Conservation (phyloP, 2,113 vertebrate genomes). For the Psilopsiagon aymara region DNA sequence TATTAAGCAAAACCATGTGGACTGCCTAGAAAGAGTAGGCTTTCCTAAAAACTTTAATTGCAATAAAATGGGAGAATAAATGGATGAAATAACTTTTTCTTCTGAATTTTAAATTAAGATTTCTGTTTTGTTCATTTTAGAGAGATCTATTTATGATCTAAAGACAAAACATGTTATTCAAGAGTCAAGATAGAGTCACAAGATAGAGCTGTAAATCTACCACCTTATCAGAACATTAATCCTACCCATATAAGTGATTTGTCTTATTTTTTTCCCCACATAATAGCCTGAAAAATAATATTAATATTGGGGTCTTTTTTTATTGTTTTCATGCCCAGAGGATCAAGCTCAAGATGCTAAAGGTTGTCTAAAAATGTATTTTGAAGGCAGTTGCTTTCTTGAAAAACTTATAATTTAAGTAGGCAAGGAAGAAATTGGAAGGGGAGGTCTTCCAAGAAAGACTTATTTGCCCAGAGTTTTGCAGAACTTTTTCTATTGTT, state of each 20-base stretch:
- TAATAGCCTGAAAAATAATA: background rate
- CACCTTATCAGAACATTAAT: background rate
- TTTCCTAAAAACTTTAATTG: background rate
- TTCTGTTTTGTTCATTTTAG: background rate
- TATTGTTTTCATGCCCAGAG: background rate
- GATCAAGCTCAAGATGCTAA: background rate
- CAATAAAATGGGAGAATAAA: background rate
- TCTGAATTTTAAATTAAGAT: background rate
- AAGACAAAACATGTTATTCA: background rate
- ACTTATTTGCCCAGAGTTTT: background rate
- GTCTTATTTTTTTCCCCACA: background rate
- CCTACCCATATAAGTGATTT: background rate
- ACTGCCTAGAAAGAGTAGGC: background rate
- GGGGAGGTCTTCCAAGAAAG: background rate
- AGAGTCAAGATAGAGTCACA: background rate
- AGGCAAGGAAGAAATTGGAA: background rate
- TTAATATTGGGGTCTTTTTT: background rate
- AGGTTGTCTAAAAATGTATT: background rate
- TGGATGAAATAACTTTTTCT: background rate
- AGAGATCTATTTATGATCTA: background rate
- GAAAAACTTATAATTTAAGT: background rate
- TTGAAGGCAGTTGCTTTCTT: background rate
- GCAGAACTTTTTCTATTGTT: background rate
- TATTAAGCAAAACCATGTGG: background rate
- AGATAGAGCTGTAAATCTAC: background rate